phyloP scores from a whole-genome alignment of 2,888 invertebrate genomes.

The Vesta saturnalis region DNA sequence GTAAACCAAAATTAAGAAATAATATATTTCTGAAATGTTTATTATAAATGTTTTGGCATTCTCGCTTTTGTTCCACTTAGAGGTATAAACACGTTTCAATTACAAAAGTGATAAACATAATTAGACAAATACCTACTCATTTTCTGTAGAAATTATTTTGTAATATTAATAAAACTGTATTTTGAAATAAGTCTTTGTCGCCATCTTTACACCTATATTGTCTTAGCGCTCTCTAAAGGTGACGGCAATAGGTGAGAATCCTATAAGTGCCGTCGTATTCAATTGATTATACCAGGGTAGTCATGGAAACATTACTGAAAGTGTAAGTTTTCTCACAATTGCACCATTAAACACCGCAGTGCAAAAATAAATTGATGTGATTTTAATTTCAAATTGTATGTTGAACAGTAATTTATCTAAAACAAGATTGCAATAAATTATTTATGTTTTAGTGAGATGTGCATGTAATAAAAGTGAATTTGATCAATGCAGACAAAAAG shows the following conservation, averaged over 20 bases:
- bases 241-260: constrained; percentile 14
- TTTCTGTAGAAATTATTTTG: not conserved
- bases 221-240: not conserved
- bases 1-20: no score
- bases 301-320: constrained; percentile 40
- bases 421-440: not conserved
- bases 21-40: no score
- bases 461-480: not conserved
- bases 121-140: no score
- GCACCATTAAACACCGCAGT: constrained; percentile 21
- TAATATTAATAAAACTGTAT: not conserved
- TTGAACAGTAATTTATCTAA: not conserved
- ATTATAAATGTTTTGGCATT: no score
- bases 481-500: not conserved
- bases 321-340: constrained; percentile 41
- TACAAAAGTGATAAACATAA: no score
- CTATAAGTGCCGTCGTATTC: constrained; percentile 18
- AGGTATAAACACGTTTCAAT: no score
- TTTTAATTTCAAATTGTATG: not conserved
- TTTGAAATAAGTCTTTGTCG: not conserved
- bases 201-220: not conserved
- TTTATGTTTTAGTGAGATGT: not conserved
- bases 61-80: no score
- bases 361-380: not conserved
- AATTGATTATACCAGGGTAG: constrained; percentile 47